These are phyloP conservation scores for Salvelinus fontinalis DNA, from an alignment of 2,113 vertebrate genomes.

Conservation along the genomic window DNA sequence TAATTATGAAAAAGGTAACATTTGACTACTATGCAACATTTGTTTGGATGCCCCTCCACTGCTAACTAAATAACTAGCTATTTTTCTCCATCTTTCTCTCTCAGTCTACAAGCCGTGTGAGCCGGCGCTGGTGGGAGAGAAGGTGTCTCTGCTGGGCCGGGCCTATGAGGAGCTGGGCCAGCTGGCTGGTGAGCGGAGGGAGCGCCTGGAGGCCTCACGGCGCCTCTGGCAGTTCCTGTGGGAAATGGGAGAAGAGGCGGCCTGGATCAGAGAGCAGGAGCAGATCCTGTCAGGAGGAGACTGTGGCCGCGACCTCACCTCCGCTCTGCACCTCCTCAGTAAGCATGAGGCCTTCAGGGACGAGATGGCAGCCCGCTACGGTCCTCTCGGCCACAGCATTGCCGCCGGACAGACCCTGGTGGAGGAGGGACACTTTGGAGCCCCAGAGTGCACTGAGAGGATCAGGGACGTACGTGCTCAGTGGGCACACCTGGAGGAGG, in stretches of 20 bases:
- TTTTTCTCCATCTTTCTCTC: conserved; percentile 19
- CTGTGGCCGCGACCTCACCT: conserved; percentile 84
- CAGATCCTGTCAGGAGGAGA: conserved; percentile 85
- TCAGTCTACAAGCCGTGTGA: conserved; percentile 89
- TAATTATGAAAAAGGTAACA: not conserved
- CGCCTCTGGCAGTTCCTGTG: conserved; percentile 90
- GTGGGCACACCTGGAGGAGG: conserved; percentile 83
- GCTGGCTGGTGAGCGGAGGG: conserved; percentile 73
- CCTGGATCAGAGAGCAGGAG: conserved; percentile 91
- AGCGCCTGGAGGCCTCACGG: conserved; percentile 82
- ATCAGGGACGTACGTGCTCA: conserved; percentile 79
- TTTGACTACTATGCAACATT: no score
- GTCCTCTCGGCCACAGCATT: conserved; percentile 82
- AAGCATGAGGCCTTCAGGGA: conserved; percentile 87
- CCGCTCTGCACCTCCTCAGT: conserved; percentile 84
- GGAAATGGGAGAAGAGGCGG: conserved; percentile 88
- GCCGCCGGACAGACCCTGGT: conserved; percentile 80
- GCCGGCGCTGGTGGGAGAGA: conserved; percentile 82
- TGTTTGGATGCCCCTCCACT: not conserved
- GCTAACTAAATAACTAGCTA: not conserved
- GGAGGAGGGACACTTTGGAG: conserved; percentile 81
- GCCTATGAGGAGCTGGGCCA: conserved; percentile 81
- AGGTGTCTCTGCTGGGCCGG: conserved; percentile 77
- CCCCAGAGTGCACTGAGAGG: conserved; percentile 73
- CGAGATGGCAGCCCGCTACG: conserved; percentile 88